Evolutionary conservation across 2,888 invertebrate species (phyloP).

Genomic region (Seira sanloemensis): DNA sequence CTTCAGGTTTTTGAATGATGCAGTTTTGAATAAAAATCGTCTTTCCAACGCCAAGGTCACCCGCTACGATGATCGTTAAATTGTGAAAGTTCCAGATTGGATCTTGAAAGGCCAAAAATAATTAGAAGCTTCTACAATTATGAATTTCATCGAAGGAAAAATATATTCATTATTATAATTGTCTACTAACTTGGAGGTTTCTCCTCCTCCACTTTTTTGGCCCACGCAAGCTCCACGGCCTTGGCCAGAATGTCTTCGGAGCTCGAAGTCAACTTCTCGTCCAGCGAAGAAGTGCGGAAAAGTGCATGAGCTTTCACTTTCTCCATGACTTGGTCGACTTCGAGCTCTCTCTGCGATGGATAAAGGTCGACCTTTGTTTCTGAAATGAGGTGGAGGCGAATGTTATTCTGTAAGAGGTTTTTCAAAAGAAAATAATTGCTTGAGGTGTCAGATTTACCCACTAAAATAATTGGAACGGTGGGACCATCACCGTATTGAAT

Average conservation of each 20-base stretch:
- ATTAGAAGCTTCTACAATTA: not conserved
- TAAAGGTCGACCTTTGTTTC: not conserved
- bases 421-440: not conserved
- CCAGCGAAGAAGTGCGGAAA: constrained; percentile 89
- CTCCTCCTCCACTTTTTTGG: constrained; percentile 45
- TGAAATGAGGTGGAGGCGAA: not conserved
- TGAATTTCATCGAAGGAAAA: not conserved
- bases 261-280: constrained; percentile 78
- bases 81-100: constrained; percentile 55
- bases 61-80: constrained; percentile 89
- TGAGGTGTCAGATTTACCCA: constrained; percentile 79
- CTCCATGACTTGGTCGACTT: not conserved
- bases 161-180: not conserved
- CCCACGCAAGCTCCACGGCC: constrained; percentile 78
- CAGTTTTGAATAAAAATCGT: constrained; percentile 92
- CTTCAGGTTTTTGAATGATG: constrained; percentile 86
- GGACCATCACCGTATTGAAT: constrained; percentile 85
- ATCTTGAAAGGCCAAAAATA: constrained; percentile 15
- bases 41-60: constrained; percentile 94
- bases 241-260: constrained; percentile 79
- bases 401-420: not conserved
- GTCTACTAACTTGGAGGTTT: constrained; percentile 50
- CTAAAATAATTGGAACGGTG: constrained; percentile 85
- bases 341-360: not conserved
- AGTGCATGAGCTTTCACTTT: constrained; percentile 83